Conservation (phyloP, 2,113 vertebrate genomes). For the Otolemur garnettii region DNA sequence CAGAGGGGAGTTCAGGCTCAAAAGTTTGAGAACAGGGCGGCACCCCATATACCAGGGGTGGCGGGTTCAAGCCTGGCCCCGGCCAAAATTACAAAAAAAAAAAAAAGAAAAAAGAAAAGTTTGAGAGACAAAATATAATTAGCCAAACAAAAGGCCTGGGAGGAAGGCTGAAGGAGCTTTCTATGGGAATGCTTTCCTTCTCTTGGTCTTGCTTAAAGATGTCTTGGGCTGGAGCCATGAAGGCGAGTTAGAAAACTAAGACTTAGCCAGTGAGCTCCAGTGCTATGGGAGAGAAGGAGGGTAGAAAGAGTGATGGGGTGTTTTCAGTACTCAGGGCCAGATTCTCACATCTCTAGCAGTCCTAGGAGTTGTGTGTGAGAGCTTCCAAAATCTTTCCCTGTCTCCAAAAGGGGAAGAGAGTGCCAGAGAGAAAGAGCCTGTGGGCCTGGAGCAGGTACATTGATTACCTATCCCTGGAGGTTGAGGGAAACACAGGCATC, state of each 20-base stretch:
- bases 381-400: neutral
- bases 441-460: too few species aligned
- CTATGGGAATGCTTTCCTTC: neutral
- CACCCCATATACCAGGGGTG: too few species aligned
- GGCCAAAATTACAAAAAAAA: too few species aligned
- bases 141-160: neutral
- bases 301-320: neutral
- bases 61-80: too few species aligned
- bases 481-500: neutral
- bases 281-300: rapidly evolving
- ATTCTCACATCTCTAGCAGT: neutral
- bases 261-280: neutral
- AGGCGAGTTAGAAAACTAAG: neutral
- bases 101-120: too few species aligned
- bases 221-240: neutral
- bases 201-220: neutral
- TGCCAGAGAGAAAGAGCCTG: neutral
- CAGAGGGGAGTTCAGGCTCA: neutral
- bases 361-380: neutral
- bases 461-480: neutral
- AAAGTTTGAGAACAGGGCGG: neutral
- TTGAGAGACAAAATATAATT: neutral
- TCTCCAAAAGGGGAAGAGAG: neutral
- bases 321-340: neutral
- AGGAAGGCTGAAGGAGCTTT: neutral